Percentiles rank a stretch among this genome's conserved stretches.
Conservation (phyloP, 2,888 invertebrate genomes). For the Melinopterus prodromus region DNA sequence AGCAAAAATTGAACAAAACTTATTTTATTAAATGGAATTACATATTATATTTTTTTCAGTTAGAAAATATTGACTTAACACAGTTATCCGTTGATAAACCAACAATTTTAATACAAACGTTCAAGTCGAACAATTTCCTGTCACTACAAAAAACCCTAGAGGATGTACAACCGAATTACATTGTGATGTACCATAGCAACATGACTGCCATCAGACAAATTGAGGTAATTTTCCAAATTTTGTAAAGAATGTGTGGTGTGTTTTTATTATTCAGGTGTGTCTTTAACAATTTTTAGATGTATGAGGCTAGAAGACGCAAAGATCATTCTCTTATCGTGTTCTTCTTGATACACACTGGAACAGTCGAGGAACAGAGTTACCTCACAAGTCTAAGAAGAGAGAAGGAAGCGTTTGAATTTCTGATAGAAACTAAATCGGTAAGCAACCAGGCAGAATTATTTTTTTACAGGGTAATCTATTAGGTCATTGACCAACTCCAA, state of each 20-base stretch:
- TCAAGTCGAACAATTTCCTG: slow-evolving; percentile 78
- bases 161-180: slow-evolving; percentile 77
- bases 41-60: slow-evolving; percentile 58
- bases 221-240: slow-evolving; percentile 67
- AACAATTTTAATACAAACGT: slow-evolving; percentile 78
- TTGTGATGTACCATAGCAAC: slow-evolving; percentile 91
- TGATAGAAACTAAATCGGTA: slow-evolving; percentile 93
- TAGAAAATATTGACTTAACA: slow-evolving; percentile 74
- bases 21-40: neutral
- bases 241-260: neutral
- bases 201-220: slow-evolving; percentile 88
- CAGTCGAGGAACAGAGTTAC: slow-evolving; percentile 97
- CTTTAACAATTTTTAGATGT: slow-evolving; percentile 65
- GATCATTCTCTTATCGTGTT: slow-evolving; percentile 76
- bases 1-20: neutral
- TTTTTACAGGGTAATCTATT: too few relatives aligned
- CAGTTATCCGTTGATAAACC: slow-evolving; percentile 65
- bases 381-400: slow-evolving; percentile 89
- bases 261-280: slow-evolving; percentile 18
- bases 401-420: slow-evolving; percentile 91
- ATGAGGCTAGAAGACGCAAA: slow-evolving; percentile 69
- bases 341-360: slow-evolving; percentile 89
- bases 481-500: too few relatives aligned
- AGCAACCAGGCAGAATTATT: slow-evolving; percentile 48
- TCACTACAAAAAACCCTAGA: slow-evolving; percentile 76